Evolutionary conservation across 2,113 vertebrate species (phyloP).

Genomic region (Phylloscopus trochiloides): DNA sequence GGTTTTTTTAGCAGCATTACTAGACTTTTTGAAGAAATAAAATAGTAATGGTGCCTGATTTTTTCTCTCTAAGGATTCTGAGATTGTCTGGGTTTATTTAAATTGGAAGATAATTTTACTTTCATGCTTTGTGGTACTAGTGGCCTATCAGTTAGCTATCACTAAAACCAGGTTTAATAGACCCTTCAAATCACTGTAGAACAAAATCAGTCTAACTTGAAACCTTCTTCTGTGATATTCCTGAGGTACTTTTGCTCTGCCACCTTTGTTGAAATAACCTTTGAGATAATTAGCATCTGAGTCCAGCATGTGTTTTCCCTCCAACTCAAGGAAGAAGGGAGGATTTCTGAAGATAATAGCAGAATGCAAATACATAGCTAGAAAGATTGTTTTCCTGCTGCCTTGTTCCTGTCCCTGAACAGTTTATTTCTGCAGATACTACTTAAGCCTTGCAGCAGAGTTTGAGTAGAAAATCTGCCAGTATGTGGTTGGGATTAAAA

Average conservation of each 20-base stretch:
- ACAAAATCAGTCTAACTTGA: not conserved
- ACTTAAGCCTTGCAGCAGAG: not conserved
- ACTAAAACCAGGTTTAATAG: not conserved
- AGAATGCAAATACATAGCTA: not conserved
- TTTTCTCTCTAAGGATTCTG: not conserved
- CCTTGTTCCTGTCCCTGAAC: not conserved
- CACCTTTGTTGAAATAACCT: not conserved
- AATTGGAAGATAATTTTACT: not conserved
- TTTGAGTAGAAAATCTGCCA: not conserved
- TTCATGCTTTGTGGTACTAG: not conserved
- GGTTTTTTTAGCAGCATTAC: not conserved
- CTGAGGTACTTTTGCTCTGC: not conserved
- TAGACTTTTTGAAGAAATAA: not conserved
- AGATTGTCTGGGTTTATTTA: not conserved
- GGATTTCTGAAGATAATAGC: not conserved
- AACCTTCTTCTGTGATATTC: not conserved
- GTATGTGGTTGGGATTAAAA: not conserved
- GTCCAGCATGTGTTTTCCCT: not conserved
- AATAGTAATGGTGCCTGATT: fast-evolving
- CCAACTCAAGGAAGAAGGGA: not conserved
- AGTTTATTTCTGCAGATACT: not conserved
- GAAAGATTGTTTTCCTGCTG: not conserved
- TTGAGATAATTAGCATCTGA: not conserved
- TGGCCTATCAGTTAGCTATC: not conserved
- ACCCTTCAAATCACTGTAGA: not conserved